Conservation (phyloP, 2,113 vertebrate species). For the Nesogale talazaci region DNA sequence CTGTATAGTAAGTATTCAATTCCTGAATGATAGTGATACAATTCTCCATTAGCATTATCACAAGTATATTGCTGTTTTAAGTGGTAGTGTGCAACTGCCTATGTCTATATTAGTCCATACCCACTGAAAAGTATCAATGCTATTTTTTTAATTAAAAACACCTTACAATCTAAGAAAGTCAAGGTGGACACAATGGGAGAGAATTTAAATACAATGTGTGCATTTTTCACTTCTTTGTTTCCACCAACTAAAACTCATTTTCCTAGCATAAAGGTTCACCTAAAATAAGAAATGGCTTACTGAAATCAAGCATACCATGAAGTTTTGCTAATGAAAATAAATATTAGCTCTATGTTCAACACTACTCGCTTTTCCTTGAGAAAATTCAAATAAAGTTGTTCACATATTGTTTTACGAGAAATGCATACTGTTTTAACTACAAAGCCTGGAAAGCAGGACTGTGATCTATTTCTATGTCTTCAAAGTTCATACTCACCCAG, state of each 20-base stretch:
- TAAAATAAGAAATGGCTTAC: background rate
- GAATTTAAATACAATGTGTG: background rate
- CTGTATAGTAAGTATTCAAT: background rate
- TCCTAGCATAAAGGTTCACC: background rate
- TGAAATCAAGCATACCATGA: background rate
- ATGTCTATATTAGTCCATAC: background rate
- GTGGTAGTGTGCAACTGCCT: too few relatives aligned
- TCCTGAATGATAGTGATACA: background rate
- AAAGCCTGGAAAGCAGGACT: background rate
- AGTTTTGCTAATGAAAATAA: background rate
- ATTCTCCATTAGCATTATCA: background rate
- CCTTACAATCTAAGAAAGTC: background rate
- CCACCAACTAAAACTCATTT: background rate
- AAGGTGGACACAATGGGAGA: background rate
- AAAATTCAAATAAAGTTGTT: background rate
- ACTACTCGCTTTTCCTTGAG: background rate
- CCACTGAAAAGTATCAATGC: background rate
- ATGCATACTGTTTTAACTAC: background rate
- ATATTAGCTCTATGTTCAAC: background rate
- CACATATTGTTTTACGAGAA: background rate
- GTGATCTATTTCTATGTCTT: background rate
- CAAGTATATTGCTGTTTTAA: background rate
- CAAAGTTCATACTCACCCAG: background rate
- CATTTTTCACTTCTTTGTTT: background rate
- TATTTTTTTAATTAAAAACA: background rate